These are phyloP conservation scores for Ictalurus punctatus DNA, from an alignment of 2,113 vertebrate species.

Conservation along the genomic window DNA sequence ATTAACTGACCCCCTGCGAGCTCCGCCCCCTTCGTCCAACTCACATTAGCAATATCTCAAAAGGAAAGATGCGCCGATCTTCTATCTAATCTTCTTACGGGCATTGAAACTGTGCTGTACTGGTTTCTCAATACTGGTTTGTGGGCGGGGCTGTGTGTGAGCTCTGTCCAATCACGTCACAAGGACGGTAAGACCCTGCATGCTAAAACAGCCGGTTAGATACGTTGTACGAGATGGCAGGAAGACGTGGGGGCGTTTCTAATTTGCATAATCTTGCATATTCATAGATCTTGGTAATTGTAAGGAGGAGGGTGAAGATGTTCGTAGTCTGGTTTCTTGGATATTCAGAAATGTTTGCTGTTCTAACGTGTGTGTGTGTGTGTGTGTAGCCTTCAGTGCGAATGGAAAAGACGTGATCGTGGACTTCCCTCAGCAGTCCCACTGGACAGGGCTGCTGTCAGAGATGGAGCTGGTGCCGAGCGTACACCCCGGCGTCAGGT, in stretches of 20 bases:
- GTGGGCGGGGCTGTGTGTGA: no score
- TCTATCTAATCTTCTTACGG: no score
- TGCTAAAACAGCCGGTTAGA: no score
- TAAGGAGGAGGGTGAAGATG: not conserved
- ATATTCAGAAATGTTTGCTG: not conserved
- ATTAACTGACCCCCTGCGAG: no score
- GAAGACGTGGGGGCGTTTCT: not conserved
- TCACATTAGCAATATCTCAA: no score
- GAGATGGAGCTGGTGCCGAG: slow-evolving; percentile 98
- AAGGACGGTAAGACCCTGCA: no score
- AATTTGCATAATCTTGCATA: not conserved
- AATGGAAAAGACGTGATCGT: slow-evolving; percentile 98
- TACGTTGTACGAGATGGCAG: no score
- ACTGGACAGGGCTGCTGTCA: slow-evolving; percentile 95
- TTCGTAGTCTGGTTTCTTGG: not conserved
- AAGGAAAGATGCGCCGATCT: no score
- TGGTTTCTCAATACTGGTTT: no score
- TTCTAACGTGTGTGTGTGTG: not conserved
- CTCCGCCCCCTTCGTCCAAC: no score
- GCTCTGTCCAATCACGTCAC: no score
- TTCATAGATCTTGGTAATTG: not conserved
- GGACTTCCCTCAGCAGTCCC: slow-evolving; percentile 96
- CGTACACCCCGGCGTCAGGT: slow-evolving; percentile 95
- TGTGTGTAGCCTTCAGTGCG: slow-evolving; percentile 88
- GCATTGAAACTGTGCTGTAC: no score